Percentiles rank a stretch among this genome's conserved stretches.
These are phyloP conservation scores for Ptiloglossa arizonensis DNA, from an alignment of 1,140 invertebrate genomes.

Conservation along the genomic window DNA sequence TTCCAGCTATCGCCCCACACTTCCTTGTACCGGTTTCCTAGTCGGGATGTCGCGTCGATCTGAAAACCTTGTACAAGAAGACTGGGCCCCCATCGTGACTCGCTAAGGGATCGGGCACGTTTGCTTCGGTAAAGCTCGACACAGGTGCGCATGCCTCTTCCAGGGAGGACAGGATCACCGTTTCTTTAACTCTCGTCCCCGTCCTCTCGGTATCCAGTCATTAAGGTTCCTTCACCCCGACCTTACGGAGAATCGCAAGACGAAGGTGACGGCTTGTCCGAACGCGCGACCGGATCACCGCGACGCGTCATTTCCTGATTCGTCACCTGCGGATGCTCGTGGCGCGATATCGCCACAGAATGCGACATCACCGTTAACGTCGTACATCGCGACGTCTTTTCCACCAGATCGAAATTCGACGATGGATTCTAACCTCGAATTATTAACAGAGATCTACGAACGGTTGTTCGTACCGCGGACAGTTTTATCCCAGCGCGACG, in stretches of 20 bases:
- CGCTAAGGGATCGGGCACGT: conserved; percentile 69
- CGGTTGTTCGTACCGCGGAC: too few species aligned
- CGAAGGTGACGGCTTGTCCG: conserved; percentile 34
- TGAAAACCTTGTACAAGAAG: conserved; percentile 67
- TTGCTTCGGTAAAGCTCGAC: conserved; percentile 61
- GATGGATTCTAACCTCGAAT: neutral
- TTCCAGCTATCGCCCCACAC: conserved; percentile 60
- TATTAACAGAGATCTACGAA: too few species aligned
- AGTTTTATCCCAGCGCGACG: too few species aligned
- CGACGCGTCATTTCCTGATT: conserved; percentile 24
- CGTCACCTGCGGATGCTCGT: neutral
- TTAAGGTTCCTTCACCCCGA: conserved; percentile 65
- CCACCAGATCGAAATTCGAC: too few species aligned
- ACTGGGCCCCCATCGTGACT: conserved; percentile 66
- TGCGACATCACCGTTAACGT: neutral
- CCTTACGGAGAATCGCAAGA: conserved; percentile 51
- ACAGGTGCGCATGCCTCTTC: conserved; percentile 71
- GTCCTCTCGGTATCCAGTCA: conserved; percentile 52
- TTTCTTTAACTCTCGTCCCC: conserved; percentile 55
- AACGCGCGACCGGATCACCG: conserved; percentile 13
- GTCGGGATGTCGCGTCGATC: conserved; percentile 65
- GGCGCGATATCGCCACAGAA: neutral
- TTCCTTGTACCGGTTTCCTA: conserved; percentile 72
- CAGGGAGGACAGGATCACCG: conserved; percentile 63
- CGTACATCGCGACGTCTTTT: neutral